phyloP scores from a whole-genome alignment of 2,797 vertebrate genomes.

The Coregonus ussuriensis region DNA sequence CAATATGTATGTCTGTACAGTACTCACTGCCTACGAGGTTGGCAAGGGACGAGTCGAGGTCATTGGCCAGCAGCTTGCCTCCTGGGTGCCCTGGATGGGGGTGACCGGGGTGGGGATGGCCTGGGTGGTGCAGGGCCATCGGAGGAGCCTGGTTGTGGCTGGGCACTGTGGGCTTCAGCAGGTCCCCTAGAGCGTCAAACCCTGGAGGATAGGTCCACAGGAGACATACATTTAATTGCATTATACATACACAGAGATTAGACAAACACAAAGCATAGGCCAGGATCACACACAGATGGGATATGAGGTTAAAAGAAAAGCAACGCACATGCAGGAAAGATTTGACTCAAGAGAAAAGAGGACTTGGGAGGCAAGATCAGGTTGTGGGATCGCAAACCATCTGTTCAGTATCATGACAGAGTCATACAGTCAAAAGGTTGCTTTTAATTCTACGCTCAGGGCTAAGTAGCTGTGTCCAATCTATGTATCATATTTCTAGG shows the following conservation, averaged over 20 bases:
- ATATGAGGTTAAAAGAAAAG: not conserved
- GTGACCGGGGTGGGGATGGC: slow-evolving; percentile 69
- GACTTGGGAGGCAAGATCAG: not conserved
- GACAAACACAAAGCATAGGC: not conserved
- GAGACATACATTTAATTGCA: not conserved
- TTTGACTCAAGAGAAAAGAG: not conserved
- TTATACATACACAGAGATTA: not conserved
- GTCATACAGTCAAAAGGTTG: not conserved
- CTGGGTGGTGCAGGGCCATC: slow-evolving; percentile 71
- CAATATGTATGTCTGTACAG: not conserved
- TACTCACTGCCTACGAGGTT: slow-evolving; percentile 90
- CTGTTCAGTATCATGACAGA: not conserved
- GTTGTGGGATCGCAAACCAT: not conserved
- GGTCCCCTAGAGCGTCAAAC: slow-evolving; percentile 78
- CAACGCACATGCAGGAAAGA: not conserved
- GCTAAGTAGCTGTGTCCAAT: not conserved
- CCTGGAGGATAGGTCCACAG: slow-evolving; percentile 51
- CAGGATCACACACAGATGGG: not conserved
- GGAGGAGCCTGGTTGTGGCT: slow-evolving; percentile 71
- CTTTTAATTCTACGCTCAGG: not conserved
- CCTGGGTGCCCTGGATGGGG: slow-evolving; percentile 65
- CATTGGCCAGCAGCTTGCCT: slow-evolving; percentile 81
- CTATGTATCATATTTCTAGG: no score
- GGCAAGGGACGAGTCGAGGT: slow-evolving; percentile 87
- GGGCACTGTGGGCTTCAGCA: slow-evolving; percentile 81